Conservation (phyloP, 2,888 invertebrate species). For the Melanophora roralis region DNA sequence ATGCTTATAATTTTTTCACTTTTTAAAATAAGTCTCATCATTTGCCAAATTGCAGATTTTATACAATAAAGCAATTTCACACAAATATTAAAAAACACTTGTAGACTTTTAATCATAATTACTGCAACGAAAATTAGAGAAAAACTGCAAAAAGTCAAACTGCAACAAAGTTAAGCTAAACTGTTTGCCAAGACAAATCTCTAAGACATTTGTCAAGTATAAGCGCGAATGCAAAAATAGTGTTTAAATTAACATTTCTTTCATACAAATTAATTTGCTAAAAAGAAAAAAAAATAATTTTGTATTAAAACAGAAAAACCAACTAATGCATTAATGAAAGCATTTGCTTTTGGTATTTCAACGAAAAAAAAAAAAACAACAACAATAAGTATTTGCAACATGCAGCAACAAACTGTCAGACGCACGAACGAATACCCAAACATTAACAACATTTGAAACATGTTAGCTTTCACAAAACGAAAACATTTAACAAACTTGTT, state of each 20-base stretch:
- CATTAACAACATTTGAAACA: conserved; percentile 45
- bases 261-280: neutral
- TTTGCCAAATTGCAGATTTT: conserved; percentile 31
- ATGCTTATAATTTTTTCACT: neutral
- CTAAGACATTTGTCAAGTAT: conserved; percentile 53
- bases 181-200: conserved; percentile 46
- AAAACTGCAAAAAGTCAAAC: neutral
- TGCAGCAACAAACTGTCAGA: conserved; percentile 31
- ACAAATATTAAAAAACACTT: conserved; percentile 47
- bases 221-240: conserved; percentile 49
- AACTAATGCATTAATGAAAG: conserved; percentile 46
- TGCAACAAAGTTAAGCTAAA: conserved; percentile 16
- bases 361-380: conserved; percentile 18
- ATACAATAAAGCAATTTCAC: conserved; percentile 39
- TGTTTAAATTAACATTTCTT: conserved; percentile 1
- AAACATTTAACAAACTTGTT: conserved; percentile 22
- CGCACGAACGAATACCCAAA: neutral
- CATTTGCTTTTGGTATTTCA: conserved; percentile 17
- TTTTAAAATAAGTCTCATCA: neutral
- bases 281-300: conserved; percentile 37
- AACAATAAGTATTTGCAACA: conserved; percentile 46
- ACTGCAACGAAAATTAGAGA: conserved; percentile 19
- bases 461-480: conserved; percentile 60
- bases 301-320: conserved; percentile 28
- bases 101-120: conserved; percentile 43